phyloP scores from a whole-genome alignment of 2,113 vertebrate species.

The Rhinoderma darwinii region DNA sequence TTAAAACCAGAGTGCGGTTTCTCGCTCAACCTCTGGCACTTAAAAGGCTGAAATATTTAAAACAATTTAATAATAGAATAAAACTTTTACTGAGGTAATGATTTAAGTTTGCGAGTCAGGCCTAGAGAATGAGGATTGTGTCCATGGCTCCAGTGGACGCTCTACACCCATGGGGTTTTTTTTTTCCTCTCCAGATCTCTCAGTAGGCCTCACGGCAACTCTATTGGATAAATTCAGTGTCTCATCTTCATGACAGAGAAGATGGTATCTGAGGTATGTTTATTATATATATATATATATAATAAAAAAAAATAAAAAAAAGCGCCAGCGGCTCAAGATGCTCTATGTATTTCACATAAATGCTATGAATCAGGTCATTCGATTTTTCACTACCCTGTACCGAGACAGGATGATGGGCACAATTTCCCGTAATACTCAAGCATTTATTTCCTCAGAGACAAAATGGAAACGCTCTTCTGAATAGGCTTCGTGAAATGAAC shows the following conservation, averaged over 20 bases:
- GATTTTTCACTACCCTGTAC: neutral
- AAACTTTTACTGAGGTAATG: constrained; percentile 54
- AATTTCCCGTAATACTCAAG: neutral
- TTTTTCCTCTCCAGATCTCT: neutral
- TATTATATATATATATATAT: too few relatives aligned
- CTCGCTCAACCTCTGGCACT: constrained; percentile 3
- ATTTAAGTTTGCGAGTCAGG: constrained; percentile 24
- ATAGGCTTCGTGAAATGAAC: neutral
- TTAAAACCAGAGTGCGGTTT: constrained; percentile 41
- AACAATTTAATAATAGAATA: constrained; percentile 51
- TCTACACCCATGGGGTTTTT: constrained; percentile 22
- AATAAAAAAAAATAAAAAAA: constrained; percentile 33
- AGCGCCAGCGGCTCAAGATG: constrained; percentile 45
- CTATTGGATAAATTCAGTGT: constrained; percentile 43
- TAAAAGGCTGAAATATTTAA: constrained; percentile 54
- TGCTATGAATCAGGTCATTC: neutral
- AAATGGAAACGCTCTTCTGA: neutral
- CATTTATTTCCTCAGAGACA: neutral
- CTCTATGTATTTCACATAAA: neutral
- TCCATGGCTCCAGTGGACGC: constrained; percentile 8
- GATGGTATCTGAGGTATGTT: constrained; percentile 53
- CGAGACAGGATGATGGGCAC: neutral
- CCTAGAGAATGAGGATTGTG: constrained; percentile 20
- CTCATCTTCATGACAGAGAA: constrained; percentile 40
- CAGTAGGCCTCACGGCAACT: constrained; percentile 34